These are phyloP conservation scores for Sapayoa aenigma DNA, from an alignment of 2,113 vertebrate genomes.

Conservation along the genomic window DNA sequence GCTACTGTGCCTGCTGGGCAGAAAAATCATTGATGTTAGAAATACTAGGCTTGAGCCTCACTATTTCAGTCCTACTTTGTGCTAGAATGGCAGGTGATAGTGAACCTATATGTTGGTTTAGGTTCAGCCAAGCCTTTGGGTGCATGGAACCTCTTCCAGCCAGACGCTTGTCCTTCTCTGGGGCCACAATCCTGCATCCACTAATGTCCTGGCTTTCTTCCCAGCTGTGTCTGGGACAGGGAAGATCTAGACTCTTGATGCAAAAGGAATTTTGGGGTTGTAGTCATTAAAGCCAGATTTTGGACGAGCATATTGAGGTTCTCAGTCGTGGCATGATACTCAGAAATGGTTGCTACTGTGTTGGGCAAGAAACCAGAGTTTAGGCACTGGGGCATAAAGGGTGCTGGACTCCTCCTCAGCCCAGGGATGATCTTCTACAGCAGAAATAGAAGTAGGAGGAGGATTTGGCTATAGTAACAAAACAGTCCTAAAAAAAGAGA, in stretches of 20 bases:
- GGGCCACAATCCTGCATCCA: background rate
- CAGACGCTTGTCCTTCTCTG: background rate
- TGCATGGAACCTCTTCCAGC: background rate
- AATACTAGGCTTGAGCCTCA: too few relatives aligned
- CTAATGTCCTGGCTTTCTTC: background rate
- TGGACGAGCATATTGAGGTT: background rate
- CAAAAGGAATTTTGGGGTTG: background rate
- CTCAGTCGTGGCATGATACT: background rate
- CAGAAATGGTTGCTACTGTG: fast-evolving
- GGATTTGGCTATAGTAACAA: background rate
- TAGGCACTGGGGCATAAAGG: background rate
- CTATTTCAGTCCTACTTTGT: background rate
- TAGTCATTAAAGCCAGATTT: background rate
- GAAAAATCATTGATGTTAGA: too few relatives aligned
- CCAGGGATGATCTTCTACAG: background rate
- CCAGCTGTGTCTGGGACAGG: background rate
- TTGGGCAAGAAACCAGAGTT: background rate
- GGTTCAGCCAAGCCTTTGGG: background rate
- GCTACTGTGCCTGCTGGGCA: too few relatives aligned
- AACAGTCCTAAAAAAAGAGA: background rate
- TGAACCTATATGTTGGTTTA: background rate
- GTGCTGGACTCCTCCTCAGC: background rate
- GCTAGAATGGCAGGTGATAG: background rate
- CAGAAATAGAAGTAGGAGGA: too few relatives aligned
- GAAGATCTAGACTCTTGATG: background rate